These are phyloP conservation scores for Pipistrellus pipistrellus DNA, from an alignment of 2,797 vertebrate species.

Conservation along the genomic window DNA sequence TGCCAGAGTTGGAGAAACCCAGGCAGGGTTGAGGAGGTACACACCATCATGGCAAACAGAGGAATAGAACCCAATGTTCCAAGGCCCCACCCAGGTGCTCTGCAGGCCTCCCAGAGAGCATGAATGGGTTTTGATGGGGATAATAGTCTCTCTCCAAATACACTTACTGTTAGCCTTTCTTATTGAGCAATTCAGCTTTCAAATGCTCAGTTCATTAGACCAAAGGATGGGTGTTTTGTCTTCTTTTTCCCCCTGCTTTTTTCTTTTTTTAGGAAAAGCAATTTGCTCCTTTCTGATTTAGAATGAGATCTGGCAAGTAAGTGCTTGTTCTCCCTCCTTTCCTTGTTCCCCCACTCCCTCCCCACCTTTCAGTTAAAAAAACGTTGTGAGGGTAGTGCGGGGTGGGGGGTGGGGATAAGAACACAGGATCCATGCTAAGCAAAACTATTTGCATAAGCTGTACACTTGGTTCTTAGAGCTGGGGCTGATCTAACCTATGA, in stretches of 20 bases:
- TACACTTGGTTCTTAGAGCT: conserved; percentile 91
- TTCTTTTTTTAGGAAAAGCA: conserved; percentile 85
- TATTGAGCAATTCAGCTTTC: conserved; percentile 84
- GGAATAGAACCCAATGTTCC: conserved; percentile 40
- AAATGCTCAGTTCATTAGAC: conserved; percentile 83
- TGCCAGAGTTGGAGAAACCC: neutral
- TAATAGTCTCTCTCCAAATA: conserved; percentile 79
- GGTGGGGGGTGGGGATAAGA: conserved; percentile 71
- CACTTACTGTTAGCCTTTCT: conserved; percentile 76
- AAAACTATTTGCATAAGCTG: conserved; percentile 90
- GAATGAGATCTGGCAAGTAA: conserved; percentile 89
- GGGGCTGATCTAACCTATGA: conserved; percentile 93
- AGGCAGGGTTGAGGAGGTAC: conserved; percentile 6
- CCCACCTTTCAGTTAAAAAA: conserved; percentile 82
- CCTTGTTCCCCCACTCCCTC: conserved; percentile 67
- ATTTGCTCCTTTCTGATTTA: conserved; percentile 88
- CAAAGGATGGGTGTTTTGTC: conserved; percentile 84
- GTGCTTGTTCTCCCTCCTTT: conserved; percentile 80
- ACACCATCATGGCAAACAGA: neutral
- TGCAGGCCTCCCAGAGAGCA: conserved; percentile 73
- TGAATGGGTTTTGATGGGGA: conserved; percentile 75
- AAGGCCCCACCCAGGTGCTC: conserved; percentile 79
- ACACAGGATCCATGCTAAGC: conserved; percentile 89
- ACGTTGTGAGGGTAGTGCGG: conserved; percentile 78
- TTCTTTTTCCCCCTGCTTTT: conserved; percentile 58